Evolutionary conservation across 2,113 vertebrate genomes (phyloP).

Genomic region (Ictalurus punctatus): DNA sequence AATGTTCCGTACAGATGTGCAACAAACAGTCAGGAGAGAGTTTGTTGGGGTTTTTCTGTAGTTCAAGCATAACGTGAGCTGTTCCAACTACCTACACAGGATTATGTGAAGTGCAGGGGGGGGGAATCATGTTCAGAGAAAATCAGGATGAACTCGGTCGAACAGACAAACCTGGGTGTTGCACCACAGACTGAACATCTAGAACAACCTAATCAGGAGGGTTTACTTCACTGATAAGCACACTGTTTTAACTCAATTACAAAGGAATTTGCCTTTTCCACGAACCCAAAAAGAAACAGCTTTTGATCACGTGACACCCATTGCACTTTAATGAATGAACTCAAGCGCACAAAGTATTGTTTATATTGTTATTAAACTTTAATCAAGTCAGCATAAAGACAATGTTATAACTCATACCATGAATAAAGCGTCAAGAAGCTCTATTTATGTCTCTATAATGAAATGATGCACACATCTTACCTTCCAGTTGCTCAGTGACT

Average conservation of each 20-base stretch:
- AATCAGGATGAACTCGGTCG: neutral
- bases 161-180: neutral
- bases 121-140: neutral
- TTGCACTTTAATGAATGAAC: neutral
- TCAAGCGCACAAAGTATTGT: neutral
- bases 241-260: neutral
- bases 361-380: neutral
- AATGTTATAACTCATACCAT: neutral
- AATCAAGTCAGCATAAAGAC: neutral
- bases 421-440: neutral
- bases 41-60: too few species aligned
- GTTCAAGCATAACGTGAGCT: neutral
- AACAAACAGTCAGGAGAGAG: neutral
- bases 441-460: neutral
- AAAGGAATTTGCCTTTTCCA: neutral
- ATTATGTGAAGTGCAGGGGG: neutral
- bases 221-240: neutral
- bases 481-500: neutral
- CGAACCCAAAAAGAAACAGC: neutral
- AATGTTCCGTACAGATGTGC: neutral
- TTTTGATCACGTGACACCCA: neutral
- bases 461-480: neutral
- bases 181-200: slow-evolving; percentile 8
- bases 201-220: slow-evolving; percentile 11
- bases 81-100: neutral